These are phyloP conservation scores for Pteruthius melanotis DNA, from an alignment of 2,113 vertebrate genomes.

Conservation along the genomic window DNA sequence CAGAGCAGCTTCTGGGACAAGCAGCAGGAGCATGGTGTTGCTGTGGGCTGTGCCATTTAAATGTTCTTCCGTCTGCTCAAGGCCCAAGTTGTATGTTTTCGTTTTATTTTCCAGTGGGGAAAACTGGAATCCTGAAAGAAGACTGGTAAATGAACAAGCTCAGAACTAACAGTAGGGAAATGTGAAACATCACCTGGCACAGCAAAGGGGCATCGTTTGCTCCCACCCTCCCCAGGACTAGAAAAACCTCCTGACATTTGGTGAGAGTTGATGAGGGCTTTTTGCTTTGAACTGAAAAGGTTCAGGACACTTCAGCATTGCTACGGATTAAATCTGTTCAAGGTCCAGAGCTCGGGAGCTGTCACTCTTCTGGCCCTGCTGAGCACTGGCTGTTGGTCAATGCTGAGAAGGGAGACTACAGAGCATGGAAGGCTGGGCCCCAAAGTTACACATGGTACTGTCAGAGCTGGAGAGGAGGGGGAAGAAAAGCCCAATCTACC, in stretches of 20 bases:
- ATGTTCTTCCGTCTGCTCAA: background rate
- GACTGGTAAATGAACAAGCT: background rate
- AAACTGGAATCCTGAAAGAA: background rate
- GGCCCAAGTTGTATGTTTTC: background rate
- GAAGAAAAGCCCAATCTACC: background rate
- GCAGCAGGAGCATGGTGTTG: background rate
- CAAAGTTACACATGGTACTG: background rate
- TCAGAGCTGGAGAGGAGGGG: background rate
- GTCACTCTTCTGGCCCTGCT: background rate
- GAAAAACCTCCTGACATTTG: rapidly evolving
- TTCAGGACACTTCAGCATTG: too few species aligned
- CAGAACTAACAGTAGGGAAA: background rate
- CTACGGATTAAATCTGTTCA: background rate
- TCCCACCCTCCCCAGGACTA: background rate
- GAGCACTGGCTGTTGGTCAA: rapidly evolving
- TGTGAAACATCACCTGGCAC: background rate
- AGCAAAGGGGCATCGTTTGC: background rate
- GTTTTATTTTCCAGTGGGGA: background rate
- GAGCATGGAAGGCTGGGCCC: rapidly evolving
- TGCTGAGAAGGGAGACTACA: background rate
- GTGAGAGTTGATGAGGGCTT: background rate
- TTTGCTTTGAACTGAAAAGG: background rate
- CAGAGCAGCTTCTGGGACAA: background rate
- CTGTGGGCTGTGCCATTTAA: background rate
- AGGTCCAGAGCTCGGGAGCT: background rate